Conservation (phyloP, 2,797 vertebrate genomes). For the Holocentrus rufus region DNA sequence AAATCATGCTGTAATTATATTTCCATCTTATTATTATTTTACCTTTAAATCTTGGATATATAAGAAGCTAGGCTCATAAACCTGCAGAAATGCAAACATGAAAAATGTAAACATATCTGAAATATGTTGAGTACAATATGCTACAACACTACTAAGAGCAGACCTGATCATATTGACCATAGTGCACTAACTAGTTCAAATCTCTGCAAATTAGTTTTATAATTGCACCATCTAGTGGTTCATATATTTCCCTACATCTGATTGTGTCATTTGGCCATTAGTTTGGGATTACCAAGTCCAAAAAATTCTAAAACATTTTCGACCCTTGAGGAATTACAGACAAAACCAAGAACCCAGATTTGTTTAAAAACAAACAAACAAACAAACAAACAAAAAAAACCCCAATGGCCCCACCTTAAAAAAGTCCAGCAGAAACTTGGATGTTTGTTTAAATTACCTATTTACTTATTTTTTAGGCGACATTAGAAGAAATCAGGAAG, state of each 20-base stretch:
- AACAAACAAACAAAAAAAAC: background rate
- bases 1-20: too few relatives aligned
- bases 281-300: background rate
- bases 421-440: too few relatives aligned
- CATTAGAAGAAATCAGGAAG: too few relatives aligned
- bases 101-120: background rate
- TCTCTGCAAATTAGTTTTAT: constrained; percentile 16
- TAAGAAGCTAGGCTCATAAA: too few relatives aligned
- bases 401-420: too few relatives aligned
- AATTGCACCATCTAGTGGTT: constrained; percentile 60
- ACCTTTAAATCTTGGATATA: too few relatives aligned
- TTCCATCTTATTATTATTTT: too few relatives aligned
- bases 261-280: background rate
- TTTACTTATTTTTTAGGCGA: too few relatives aligned
- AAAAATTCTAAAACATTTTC: background rate
- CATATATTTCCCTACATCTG: background rate
- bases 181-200: background rate
- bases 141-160: too few relatives aligned
- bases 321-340: background rate
- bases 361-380: background rate
- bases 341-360: background rate
- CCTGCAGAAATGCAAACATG: background rate
- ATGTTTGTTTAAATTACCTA: too few relatives aligned
- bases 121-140: background rate
- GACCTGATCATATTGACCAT: background rate